Evolutionary conservation across 2,797 vertebrate genomes (phyloP), one percentile per base, ranked within the genome.

Genomic region (Poeciliopsis paucimaculata): DNA sequence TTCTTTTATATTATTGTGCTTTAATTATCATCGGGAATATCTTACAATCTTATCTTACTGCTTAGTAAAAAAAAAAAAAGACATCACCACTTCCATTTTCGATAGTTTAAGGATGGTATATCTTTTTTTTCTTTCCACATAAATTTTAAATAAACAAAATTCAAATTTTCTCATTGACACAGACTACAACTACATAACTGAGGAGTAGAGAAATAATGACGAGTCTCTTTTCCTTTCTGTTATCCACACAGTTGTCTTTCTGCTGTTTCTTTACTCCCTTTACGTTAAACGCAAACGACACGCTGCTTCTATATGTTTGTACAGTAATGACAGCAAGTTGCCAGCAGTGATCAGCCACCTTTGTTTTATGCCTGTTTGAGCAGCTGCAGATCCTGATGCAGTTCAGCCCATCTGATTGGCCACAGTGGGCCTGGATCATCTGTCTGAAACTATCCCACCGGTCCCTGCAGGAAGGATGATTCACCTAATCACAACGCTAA

Each of bases 331-430:
- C 82, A 87, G 83, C 26, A 8, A 45, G 46, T 16, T 66, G 66
- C 47, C 1, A 62, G 72, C 79, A 80, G 55, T 0, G 57, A 80
- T 79, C 80, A 75, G 93, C 92, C 84, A 97, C 96, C 96, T 95
- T 96, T 94, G 92, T 95, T 95, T 81, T 97, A 96, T 71, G 97
- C 94, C 55, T 86, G 94, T 89, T 96, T 95, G 85, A 97, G 95
- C 94, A 96, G 94, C 88, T 97, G 94, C 82, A 97, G 87, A 89
- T 96, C 96, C 71, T 90, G 90, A 89, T 94, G 95, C 57, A 97
- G 89, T 92, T 97, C 73, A 92, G 73, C 75, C 87, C 93, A 75
- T 89, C 93, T 39, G 88, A 1, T 46, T 90, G 91, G 55, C 53
- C 53, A 43, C 89, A 31, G 28, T 47, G 28, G 1, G 53, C 78